Evolutionary conservation across 2,797 vertebrate genomes (phyloP), one percentile per base, ranked within the genome.

Genomic region (Lithobates pipiens): DNA sequence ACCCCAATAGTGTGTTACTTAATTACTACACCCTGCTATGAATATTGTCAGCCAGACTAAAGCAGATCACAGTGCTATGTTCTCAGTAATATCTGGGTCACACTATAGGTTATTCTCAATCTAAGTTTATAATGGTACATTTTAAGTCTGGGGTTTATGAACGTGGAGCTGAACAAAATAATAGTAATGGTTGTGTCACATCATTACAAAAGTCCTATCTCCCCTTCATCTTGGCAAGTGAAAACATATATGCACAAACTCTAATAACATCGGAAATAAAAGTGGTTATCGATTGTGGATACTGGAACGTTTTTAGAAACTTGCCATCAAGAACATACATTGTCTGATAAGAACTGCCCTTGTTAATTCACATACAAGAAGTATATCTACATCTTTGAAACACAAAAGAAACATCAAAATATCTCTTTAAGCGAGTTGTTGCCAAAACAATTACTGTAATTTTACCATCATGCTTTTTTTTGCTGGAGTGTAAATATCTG

Each of bases 361-460:
- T 80, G 54, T 74, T 42, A 16, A 80, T 85, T 67, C 68, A 34
- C 67, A 89, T 81, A 76, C 46, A 88, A 25, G 32, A 74, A 78
- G 10, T 9, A 88, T 88, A 89, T 80, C 91, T 90, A 85, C 88
- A 90, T 90, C 83, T 89, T 88, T 50, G 87, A 88, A 88, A 85
- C 92, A 93, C 91, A 93, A 93, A 94, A 92, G 93, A 88, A 94
- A 92, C 93, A 90, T 81, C 86, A 85, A 90, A 93, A 94, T 94
- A 95, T 91, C 90, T 93, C 92, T 90, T 85, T 91, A 90, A 93
- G 89, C 90, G 92, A 93, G 92, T 93, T 93, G 91, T 93, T 91
- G 89, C 93, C 93, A 94, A 95, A 95, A 95, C 95, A 95, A 93
- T 94, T 94, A 94, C 92, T 94, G 94, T 95, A 95, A 94, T 94